Base-by-base conservation (phyloP, 2,113 vertebrate genomes). In the Isichthys henryi region DNA sequence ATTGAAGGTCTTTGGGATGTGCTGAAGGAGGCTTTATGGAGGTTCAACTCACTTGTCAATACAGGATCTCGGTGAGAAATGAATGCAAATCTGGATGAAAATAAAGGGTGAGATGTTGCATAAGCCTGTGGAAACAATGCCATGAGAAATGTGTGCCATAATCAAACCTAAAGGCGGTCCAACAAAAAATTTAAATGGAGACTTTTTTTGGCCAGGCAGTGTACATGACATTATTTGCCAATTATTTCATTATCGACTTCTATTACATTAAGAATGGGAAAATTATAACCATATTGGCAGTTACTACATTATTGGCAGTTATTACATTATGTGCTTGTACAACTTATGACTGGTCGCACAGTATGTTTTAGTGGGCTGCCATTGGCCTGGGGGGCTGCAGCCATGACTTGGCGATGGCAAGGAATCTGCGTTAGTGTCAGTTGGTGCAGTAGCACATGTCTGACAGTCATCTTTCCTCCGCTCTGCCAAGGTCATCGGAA, bases 401-500 rank as follows among this genome's bases (percentile, higher is more conserved):
- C 21, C 21, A 2, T 58, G 21, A 56, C 53, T 66, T 27, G 58
- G 23, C 7, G n/a, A 27, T 66, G 23, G 58, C 58, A 9, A 10
- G 58, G 58, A 66, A n/a, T 27, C 23, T 10, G 58, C 2, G 10
- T 70, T 31, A 31, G 27, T 11, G 10, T 11, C 62, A 11, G 62
- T 13, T 13, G 27, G 62, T 39, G 2, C 39, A 39, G 39, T 11
- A 13, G 27, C 62, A 13, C 62, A 39, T 23, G 9, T 43, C 27
- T 82, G 39, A 85, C 52, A 23, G 19, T 23, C 43, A 1, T 56
- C n/a, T 7, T 66, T 91, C 56, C 50, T 62, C 89, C 53, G 87
- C 52, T 90, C 88, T 88, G 3, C 50, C 46, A 92, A 97, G 98
- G 97, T 99, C 3, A 98, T 99, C n/a, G 98, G 98, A 93, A 99